Percentiles rank a stretch among this genome's conserved stretches.
Conservation (phyloP, 2,797 vertebrate genomes). For the Garrulus glandarius region DNA sequence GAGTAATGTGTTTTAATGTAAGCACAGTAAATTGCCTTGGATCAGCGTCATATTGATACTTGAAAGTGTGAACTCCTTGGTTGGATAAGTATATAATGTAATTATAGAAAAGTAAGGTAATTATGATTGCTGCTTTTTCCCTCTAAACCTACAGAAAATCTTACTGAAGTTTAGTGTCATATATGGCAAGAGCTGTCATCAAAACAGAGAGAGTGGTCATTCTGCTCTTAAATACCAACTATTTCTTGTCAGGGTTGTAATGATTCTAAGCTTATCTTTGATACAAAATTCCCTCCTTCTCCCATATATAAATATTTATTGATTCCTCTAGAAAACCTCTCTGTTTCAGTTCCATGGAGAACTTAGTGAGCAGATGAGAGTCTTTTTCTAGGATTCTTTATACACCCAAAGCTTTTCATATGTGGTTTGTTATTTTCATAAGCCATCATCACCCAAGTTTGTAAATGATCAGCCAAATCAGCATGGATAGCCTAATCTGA, state of each 20-base stretch:
- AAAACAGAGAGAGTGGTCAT: neutral
- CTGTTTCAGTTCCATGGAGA: neutral
- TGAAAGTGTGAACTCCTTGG: neutral
- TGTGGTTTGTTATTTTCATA: neutral
- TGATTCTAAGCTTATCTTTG: neutral
- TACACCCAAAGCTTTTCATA: neutral
- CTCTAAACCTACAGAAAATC: neutral
- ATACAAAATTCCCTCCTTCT: neutral
- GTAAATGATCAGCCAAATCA: neutral
- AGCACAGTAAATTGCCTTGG: neutral
- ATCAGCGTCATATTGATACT: neutral
- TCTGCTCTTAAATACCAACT: neutral
- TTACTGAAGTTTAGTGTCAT: neutral
- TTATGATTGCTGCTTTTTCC: neutral
- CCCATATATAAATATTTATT: neutral
- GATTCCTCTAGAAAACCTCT: neutral
- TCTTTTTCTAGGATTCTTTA: neutral
- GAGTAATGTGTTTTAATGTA: neutral
- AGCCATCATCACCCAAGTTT: neutral
- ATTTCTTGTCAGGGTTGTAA: neutral
- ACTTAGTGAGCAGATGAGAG: neutral
- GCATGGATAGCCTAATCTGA: neutral
- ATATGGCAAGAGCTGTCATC: neutral
- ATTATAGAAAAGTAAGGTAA: neutral
- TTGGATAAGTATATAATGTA: neutral